phyloP scores from a whole-genome alignment of 2,888 invertebrate species.

The Chrysolina oricalcia region DNA sequence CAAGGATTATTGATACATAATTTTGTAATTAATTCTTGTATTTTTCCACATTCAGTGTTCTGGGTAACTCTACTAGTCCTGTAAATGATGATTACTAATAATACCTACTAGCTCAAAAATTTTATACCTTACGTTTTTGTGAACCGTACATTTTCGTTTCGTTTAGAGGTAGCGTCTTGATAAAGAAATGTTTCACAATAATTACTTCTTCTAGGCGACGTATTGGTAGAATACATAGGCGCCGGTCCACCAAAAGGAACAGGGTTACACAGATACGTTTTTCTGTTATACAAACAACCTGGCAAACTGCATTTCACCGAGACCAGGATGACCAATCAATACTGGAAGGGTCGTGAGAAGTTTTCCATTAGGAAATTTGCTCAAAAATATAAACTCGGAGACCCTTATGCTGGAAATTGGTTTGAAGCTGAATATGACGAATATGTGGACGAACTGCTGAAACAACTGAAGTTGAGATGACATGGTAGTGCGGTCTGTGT shows the following conservation, averaged over 20 bases:
- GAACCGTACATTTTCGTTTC: no score
- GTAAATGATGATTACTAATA: no score
- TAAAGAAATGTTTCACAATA: background rate
- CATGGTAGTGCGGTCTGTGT: background rate
- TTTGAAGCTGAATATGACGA: slow-evolving; percentile 91
- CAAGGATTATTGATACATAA: no score
- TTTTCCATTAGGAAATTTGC: slow-evolving; percentile 84
- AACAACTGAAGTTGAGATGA: slow-evolving; percentile 65
- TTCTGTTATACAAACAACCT: slow-evolving; percentile 73
- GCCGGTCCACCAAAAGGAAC: slow-evolving; percentile 82
- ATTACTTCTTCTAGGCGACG: slow-evolving; percentile 69
- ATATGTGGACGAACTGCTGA: slow-evolving; percentile 79
- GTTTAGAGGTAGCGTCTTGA: no score
- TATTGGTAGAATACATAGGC: slow-evolving; percentile 80
- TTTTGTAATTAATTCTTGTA: no score
- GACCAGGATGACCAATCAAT: slow-evolving; percentile 59
- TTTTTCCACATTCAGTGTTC: no score
- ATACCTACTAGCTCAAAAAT: no score
- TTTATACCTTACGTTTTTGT: no score
- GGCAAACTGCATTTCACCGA: slow-evolving; percentile 63
- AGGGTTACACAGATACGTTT: slow-evolving; percentile 83
- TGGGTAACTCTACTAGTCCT: no score
- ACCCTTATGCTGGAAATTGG: slow-evolving; percentile 91
- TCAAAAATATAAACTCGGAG: slow-evolving; percentile 85
- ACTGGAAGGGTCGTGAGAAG: slow-evolving; percentile 75